phyloP scores from a whole-genome alignment of 2,797 vertebrate species.

The Labeo calbasu region DNA sequence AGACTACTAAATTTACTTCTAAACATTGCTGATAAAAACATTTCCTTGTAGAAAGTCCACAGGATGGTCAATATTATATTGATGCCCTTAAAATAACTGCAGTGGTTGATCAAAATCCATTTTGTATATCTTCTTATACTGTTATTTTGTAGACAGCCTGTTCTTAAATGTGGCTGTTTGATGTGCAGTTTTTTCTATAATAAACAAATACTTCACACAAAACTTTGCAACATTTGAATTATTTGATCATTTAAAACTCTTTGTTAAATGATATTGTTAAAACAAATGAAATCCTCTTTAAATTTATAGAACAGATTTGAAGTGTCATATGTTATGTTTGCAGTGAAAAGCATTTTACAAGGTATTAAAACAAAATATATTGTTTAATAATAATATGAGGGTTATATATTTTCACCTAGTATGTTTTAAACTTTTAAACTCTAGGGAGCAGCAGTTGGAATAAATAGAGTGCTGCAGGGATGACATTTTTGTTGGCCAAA shows the following conservation, averaged over 20 bases:
- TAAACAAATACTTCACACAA: constrained; percentile 75
- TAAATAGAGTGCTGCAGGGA: too few species aligned
- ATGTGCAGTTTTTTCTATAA: constrained; percentile 65
- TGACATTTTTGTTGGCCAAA: too few species aligned
- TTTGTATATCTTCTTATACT: constrained; percentile 31
- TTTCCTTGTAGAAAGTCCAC: not conserved
- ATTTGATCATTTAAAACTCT: not conserved
- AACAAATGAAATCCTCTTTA: not conserved
- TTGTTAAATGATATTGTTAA: not conserved
- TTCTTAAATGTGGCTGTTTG: constrained; percentile 48
- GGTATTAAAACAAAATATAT: not conserved
- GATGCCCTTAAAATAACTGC: too few species aligned
- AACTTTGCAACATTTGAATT: not conserved
- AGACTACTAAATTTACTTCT: not conserved
- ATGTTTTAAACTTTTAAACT: too few species aligned
- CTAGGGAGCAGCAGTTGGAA: too few species aligned
- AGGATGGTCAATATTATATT: not conserved
- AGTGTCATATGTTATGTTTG: not conserved
- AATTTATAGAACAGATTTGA: not conserved
- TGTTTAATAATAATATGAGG: too few species aligned
- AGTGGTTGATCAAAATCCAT: constrained; percentile 3
- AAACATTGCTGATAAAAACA: not conserved
- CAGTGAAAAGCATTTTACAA: not conserved
- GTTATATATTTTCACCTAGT: not conserved
- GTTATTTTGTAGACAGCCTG: constrained; percentile 58